phyloP scores from a whole-genome alignment of 2,888 invertebrate genomes.

The Philaethria dido region DNA sequence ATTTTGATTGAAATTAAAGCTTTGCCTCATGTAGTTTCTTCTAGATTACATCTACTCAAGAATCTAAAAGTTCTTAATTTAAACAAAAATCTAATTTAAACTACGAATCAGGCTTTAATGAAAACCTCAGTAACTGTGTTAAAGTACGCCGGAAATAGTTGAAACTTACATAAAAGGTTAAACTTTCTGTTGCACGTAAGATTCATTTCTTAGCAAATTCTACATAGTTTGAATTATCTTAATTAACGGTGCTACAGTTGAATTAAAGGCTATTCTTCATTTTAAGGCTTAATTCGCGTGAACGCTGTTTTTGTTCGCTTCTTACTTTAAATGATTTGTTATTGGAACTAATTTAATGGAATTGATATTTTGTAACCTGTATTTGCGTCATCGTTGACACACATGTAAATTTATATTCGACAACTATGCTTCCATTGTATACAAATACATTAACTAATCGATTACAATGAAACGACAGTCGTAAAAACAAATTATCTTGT shows the following conservation, averaged over 20 bases:
- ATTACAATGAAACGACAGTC: too few species aligned
- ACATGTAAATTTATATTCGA: neutral
- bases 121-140: slow-evolving; percentile 27
- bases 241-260: slow-evolving; percentile 46
- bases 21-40: slow-evolving; percentile 5
- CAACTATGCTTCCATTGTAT: neutral
- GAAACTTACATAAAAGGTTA: slow-evolving; percentile 27
- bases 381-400: neutral
- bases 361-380: neutral
- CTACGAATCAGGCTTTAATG: slow-evolving; percentile 27
- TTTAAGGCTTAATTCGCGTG: slow-evolving; percentile 37
- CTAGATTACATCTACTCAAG: slow-evolving; percentile 13
- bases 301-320: neutral
- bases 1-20: slow-evolving; percentile 7
- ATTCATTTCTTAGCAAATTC: slow-evolving; percentile 41
- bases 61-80: slow-evolving; percentile 23
- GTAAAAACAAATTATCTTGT: too few species aligned
- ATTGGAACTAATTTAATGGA: neutral
- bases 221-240: slow-evolving; percentile 46
- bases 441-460: neutral
- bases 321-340: neutral
- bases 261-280: slow-evolving; percentile 47
- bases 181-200: slow-evolving; percentile 36
- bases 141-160: slow-evolving; percentile 26
- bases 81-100: slow-evolving; percentile 30